Evolutionary conservation across 1,140 invertebrate species (phyloP).

Genomic region (Frieseomelitta varia): DNA sequence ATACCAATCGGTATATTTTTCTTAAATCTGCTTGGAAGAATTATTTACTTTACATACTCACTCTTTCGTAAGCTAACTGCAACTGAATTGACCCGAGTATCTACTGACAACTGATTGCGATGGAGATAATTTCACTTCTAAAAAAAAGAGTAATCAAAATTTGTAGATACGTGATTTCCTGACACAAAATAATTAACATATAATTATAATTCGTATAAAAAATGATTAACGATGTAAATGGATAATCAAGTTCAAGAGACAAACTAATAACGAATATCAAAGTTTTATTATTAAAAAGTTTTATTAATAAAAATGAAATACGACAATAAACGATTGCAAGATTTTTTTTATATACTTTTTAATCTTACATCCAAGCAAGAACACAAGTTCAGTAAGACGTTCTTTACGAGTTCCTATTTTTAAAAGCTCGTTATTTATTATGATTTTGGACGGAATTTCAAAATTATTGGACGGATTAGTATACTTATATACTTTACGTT

Average conservation of each 20-base stretch:
- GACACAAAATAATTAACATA: neutral
- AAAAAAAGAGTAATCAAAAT: neutral
- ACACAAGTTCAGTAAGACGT: too few relatives aligned
- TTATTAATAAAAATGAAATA: constrained; percentile 15
- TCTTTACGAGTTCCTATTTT: neutral
- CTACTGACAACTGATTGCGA: neutral
- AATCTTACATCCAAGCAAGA: too few relatives aligned
- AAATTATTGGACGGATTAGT: neutral
- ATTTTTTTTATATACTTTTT: too few relatives aligned
- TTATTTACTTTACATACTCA: constrained; percentile 68
- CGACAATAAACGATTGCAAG: neutral
- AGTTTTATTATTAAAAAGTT: constrained; percentile 8
- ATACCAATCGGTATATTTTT: constrained; percentile 68
- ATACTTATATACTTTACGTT: neutral
- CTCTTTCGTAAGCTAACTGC: constrained; percentile 64
- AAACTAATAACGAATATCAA: neutral
- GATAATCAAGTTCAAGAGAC: neutral
- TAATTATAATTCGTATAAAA: neutral
- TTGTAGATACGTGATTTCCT: neutral
- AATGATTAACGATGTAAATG: neutral
- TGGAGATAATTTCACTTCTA: neutral
- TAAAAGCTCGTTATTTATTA: neutral
- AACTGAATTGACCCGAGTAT: neutral
- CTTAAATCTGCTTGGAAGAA: constrained; percentile 66
- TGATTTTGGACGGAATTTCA: constrained; percentile 12